These are phyloP conservation scores for Coranthus polyacanthus DNA, from an alignment of 2,797 vertebrate genomes.

Conservation along the genomic window DNA sequence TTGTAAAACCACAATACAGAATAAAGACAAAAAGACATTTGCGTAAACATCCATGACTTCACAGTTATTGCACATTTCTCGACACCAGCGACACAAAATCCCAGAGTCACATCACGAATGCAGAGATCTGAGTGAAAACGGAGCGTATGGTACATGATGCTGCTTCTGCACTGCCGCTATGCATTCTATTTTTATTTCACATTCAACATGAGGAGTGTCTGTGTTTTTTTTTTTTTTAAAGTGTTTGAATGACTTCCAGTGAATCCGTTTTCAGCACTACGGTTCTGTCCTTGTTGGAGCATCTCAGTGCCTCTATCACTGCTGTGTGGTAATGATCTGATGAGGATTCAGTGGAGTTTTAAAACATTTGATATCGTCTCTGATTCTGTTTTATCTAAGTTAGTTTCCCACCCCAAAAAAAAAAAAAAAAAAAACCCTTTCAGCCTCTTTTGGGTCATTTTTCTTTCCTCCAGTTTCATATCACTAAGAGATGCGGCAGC, in stretches of 20 bases:
- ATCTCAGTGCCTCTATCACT: background rate
- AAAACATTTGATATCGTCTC: slow-evolving; percentile 15
- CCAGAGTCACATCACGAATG: slow-evolving; percentile 8
- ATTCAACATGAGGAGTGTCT: slow-evolving; percentile 24
- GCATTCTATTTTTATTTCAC: slow-evolving; percentile 9
- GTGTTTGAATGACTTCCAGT: too few species aligned
- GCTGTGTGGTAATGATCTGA: background rate
- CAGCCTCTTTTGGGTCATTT: background rate
- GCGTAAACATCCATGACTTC: slow-evolving; percentile 19
- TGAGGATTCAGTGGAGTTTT: slow-evolving; percentile 1
- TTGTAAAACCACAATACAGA: slow-evolving; percentile 13
- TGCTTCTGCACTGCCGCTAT: background rate
- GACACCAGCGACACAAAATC: slow-evolving; percentile 20
- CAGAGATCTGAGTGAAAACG: background rate
- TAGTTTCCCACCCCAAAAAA: too few species aligned
- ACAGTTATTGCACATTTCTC: slow-evolving; percentile 45
- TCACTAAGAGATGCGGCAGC: slow-evolving; percentile 87
- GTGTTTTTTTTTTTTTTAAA: too few species aligned
- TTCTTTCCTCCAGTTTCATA: background rate
- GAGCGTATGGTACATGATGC: background rate
- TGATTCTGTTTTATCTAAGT: slow-evolving; percentile 1
- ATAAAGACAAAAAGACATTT: slow-evolving; percentile 28
- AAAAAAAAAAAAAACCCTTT: too few species aligned
- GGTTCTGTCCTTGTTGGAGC: background rate
- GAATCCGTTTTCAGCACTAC: background rate